Percentiles rank a stretch among this genome's conserved stretches.
These are phyloP conservation scores for Ptiloglossa arizonensis DNA, from an alignment of 1,140 invertebrate species.

Conservation along the genomic window DNA sequence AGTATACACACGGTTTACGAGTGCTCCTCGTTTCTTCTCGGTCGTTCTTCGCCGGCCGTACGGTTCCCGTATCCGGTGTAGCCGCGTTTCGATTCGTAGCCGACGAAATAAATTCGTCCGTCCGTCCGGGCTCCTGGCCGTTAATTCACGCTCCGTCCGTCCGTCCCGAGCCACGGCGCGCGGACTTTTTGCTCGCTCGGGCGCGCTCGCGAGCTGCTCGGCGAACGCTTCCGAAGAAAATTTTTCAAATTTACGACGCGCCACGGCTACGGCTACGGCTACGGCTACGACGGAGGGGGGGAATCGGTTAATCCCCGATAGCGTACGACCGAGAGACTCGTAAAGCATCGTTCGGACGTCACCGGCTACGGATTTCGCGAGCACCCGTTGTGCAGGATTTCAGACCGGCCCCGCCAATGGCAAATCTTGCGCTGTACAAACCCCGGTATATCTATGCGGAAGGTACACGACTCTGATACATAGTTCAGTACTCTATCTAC, in stretches of 20 bases:
- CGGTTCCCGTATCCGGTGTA: not conserved
- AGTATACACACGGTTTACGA: conserved; percentile 20
- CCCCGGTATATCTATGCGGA: conserved; percentile 70
- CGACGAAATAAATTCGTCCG: conserved; percentile 16
- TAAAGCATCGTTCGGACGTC: conserved; percentile 48
- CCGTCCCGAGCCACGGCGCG: not conserved
- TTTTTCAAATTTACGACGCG: conserved; percentile 34
- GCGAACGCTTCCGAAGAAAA: conserved; percentile 24
- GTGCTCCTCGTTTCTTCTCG: not conserved
- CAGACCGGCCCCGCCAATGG: conserved; percentile 63
- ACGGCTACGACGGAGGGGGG: too few species aligned
- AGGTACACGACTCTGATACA: conserved; percentile 77
- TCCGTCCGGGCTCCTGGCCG: not conserved
- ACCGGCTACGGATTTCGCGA: conserved; percentile 50
- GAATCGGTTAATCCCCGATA: conserved; percentile 45
- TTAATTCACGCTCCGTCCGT: not conserved
- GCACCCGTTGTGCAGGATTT: conserved; percentile 67
- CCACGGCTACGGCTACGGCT: too few species aligned
- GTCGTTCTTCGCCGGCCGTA: not conserved
- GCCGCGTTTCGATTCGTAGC: not conserved
- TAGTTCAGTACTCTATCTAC: conserved; percentile 78
- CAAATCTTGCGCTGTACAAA: conserved; percentile 76
- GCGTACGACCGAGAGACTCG: too few species aligned
- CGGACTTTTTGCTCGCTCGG: not conserved
- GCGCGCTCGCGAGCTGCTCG: not conserved